These are phyloP conservation scores for Apogon talboti DNA, from an alignment of 2,797 vertebrate species.

Conservation along the genomic window DNA sequence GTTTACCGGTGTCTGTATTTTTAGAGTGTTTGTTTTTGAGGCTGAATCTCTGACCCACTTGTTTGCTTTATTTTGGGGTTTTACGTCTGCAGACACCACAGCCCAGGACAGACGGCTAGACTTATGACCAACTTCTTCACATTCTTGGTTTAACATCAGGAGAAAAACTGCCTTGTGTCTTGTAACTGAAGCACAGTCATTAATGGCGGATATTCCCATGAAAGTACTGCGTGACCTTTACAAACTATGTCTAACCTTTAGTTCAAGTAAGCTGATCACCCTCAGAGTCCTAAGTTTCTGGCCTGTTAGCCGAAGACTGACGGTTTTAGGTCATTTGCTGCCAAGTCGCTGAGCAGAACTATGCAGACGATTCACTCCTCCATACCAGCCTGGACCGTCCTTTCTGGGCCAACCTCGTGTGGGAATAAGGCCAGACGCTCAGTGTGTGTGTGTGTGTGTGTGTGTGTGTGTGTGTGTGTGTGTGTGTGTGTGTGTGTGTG, in stretches of 20 bases:
- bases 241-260: conserved; percentile 35
- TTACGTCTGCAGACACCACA: conserved; percentile 30
- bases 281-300: conserved; percentile 29
- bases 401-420: conserved; percentile 40
- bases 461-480: no score
- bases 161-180: background rate
- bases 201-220: background rate
- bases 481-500: conserved; percentile 6
- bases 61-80: conserved; percentile 33
- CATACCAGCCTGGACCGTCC: conserved; percentile 59
- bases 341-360: conserved; percentile 62
- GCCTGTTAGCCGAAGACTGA: conserved; percentile 41
- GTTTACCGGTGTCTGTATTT: conserved; percentile 70
- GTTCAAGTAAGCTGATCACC: conserved; percentile 29
- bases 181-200: background rate
- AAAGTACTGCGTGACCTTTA: conserved; percentile 44
- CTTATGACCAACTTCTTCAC: conserved; percentile 3
- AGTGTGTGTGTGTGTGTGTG: background rate
- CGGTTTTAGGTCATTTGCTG: conserved; percentile 61
- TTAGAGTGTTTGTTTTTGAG: conserved; percentile 66
- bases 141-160: conserved; percentile 6
- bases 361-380: conserved; percentile 64
- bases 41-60: conserved; percentile 31
- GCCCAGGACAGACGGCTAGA: conserved; percentile 13
- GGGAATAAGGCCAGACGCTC: conserved; percentile 55